A percentile compares a stretch with the other conserved stretches of the same genome.
Conservation (phyloP, 2,797 vertebrate genomes). For the Myripristis murdjan region DNA sequence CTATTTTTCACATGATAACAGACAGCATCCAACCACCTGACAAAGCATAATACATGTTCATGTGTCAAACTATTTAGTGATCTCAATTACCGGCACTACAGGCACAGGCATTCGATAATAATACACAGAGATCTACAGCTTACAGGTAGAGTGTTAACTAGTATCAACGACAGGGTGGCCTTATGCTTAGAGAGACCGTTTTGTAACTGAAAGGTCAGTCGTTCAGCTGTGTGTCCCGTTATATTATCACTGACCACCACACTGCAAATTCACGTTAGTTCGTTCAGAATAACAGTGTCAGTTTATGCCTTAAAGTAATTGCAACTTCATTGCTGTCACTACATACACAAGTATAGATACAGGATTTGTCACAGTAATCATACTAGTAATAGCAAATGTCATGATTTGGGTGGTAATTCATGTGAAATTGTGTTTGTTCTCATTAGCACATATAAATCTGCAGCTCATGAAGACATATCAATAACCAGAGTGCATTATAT, state of each 20-base stretch:
- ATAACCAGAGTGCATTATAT: not conserved
- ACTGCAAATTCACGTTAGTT: not conserved
- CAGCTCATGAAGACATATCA: not conserved
- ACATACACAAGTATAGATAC: not conserved
- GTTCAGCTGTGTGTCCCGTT: conserved; percentile 14
- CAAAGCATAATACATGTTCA: conserved; percentile 8
- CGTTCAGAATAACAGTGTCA: not conserved
- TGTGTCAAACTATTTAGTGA: too few relatives aligned
- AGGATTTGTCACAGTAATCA: conserved; percentile 2
- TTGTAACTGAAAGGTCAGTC: not conserved
- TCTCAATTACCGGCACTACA: not conserved
- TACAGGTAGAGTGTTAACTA: not conserved
- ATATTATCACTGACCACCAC: not conserved
- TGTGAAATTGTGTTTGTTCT: not conserved
- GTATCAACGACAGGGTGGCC: not conserved
- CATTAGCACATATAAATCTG: not conserved
- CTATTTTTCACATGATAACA: not conserved
- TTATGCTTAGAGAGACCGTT: not conserved
- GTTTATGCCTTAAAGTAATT: not conserved
- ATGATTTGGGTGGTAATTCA: not conserved
- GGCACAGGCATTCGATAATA: not conserved
- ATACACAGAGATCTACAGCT: too few relatives aligned
- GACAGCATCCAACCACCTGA: conserved; percentile 10
- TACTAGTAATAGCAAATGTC: not conserved
- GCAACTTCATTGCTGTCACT: not conserved